phyloP scores from a whole-genome alignment of 2,888 invertebrate species.

The Nephrocerus scutellatus region DNA sequence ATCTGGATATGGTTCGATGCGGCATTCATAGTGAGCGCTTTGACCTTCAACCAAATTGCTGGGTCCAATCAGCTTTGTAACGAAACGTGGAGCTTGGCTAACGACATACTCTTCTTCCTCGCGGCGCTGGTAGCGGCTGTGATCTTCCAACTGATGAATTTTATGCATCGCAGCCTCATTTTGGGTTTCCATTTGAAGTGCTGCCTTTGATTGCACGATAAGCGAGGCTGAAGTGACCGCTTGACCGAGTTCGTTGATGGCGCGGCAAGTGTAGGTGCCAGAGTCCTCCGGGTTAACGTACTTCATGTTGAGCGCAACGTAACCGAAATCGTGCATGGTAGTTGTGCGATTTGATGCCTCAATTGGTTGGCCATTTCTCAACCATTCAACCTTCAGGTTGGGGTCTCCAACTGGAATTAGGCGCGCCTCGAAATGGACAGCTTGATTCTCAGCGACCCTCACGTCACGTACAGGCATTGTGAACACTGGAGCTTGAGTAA shows the following conservation, averaged over 20 bases:
- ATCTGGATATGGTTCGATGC: slow-evolving; percentile 89
- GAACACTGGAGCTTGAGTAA: slow-evolving; percentile 85
- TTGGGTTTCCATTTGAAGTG: slow-evolving; percentile 79
- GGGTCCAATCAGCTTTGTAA: slow-evolving; percentile 79
- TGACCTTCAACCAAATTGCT: slow-evolving; percentile 78
- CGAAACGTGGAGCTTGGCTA: slow-evolving; percentile 77
- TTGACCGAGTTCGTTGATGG: slow-evolving; percentile 86
- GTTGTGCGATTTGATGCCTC: slow-evolving; percentile 86
- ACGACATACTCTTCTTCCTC: slow-evolving; percentile 75
- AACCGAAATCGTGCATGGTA: slow-evolving; percentile 97
- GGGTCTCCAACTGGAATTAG: slow-evolving; percentile 92
- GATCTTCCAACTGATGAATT: slow-evolving; percentile 78
- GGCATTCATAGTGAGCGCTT: slow-evolving; percentile 87
- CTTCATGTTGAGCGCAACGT: slow-evolving; percentile 90
- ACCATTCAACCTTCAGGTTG: slow-evolving; percentile 87
- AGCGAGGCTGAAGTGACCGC: slow-evolving; percentile 91
- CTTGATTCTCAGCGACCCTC: slow-evolving; percentile 80
- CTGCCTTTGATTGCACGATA: slow-evolving; percentile 81
- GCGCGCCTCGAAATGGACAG: slow-evolving; percentile 88
- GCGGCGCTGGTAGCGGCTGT: slow-evolving; percentile 67
- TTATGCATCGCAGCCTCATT: slow-evolving; percentile 84
- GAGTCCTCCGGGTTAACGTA: slow-evolving; percentile 93
- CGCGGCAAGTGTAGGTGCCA: slow-evolving; percentile 92
- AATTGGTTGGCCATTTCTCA: slow-evolving; percentile 83
- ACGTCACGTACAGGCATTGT: slow-evolving; percentile 85